Evolutionary conservation across 2,888 invertebrate genomes (phyloP).

Genomic region (Tortrix viridana): DNA sequence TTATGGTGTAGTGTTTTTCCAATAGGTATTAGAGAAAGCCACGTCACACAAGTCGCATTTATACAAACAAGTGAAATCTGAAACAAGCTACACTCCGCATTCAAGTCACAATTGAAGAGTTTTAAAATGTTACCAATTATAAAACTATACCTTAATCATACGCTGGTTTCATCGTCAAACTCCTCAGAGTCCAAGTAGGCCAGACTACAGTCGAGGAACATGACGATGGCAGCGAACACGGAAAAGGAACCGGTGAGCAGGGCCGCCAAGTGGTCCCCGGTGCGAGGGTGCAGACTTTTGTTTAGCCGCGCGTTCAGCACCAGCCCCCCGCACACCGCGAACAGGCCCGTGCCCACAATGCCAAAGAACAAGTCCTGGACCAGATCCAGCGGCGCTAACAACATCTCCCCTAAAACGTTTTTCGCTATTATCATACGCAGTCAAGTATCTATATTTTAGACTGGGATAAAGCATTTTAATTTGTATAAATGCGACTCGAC

Average conservation of each 20-base stretch:
- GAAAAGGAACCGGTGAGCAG: slow-evolving; percentile 60
- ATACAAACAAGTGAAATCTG: slow-evolving; percentile 30
- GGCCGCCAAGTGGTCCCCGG: slow-evolving; percentile 63
- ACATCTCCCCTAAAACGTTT: slow-evolving; percentile 71
- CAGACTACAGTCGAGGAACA: slow-evolving; percentile 72
- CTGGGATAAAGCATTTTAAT: not conserved
- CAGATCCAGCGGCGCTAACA: slow-evolving; percentile 74
- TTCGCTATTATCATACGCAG: not conserved
- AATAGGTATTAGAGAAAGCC: not conserved
- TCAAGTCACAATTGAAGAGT: no score
- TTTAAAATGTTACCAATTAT: not conserved
- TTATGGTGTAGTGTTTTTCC: no score
- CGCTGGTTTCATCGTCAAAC: slow-evolving; percentile 70
- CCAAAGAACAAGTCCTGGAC: slow-evolving; percentile 79
- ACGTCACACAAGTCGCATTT: slow-evolving; percentile 46
- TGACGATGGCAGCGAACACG: slow-evolving; percentile 61
- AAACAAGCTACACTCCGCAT: no score
- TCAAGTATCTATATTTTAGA: not conserved
- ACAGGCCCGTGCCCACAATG: slow-evolving; percentile 65
- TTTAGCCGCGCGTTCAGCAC: slow-evolving; percentile 58
- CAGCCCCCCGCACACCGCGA: slow-evolving; percentile 65
- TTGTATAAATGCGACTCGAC: slow-evolving; percentile 43
- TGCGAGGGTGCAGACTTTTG: slow-evolving; percentile 56
- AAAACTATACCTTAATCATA: slow-evolving; percentile 57
- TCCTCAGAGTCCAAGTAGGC: slow-evolving; percentile 78